These are phyloP conservation scores for Leptopterna dolabrata DNA, from an alignment of 2,888 invertebrate species.

Conservation along the genomic window DNA sequence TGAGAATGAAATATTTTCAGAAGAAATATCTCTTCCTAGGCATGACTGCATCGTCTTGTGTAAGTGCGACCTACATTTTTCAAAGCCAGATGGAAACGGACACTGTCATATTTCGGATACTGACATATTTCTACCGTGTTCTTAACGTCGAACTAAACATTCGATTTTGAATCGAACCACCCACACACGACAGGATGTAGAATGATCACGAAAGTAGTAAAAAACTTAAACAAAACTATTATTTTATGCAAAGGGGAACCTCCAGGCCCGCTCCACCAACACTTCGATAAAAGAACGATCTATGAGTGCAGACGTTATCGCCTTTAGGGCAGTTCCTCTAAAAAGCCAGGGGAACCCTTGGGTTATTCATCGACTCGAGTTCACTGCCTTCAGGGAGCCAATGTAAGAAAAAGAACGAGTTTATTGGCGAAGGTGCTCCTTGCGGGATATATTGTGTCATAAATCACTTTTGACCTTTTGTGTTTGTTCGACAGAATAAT, in stretches of 20 bases:
- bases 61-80: too few species aligned
- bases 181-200: neutral
- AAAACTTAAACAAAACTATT: neutral
- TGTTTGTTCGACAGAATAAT: neutral
- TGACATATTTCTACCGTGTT: too few species aligned
- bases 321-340: neutral
- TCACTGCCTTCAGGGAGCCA: neutral
- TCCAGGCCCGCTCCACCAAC: neutral
- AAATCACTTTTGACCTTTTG: constrained; percentile 1
- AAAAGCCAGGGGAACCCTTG: neutral
- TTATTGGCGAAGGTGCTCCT: neutral
- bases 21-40: too few species aligned
- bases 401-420: neutral
- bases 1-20: too few species aligned
- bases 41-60: too few species aligned
- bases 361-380: neutral
- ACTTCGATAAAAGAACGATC: neutral
- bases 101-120: too few species aligned
- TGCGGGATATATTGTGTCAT: neutral
- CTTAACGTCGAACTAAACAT: too few species aligned
- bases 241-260: neutral
- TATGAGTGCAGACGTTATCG: neutral
- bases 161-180: neutral
- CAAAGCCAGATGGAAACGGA: too few species aligned
- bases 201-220: neutral